Evolutionary conservation across 1,140 invertebrate genomes (phyloP).

Genomic region (Achatina immaculata): DNA sequence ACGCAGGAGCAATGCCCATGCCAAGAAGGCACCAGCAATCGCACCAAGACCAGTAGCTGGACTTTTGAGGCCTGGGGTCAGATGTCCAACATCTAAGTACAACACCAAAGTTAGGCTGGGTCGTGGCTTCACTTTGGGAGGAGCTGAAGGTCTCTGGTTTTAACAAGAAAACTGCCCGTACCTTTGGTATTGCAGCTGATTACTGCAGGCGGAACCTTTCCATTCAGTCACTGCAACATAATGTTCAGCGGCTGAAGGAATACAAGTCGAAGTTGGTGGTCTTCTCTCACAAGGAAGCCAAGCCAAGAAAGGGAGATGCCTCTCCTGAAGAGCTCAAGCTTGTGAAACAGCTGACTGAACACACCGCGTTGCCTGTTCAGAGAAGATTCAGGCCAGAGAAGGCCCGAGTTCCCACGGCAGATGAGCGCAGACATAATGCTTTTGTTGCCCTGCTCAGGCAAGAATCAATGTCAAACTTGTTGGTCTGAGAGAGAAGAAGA

Average conservation of each 20-base stretch:
- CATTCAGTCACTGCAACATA: conserved; percentile 92
- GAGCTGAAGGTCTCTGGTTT: conserved; percentile 91
- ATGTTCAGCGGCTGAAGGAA: conserved; percentile 96
- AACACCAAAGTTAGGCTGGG: conserved; percentile 89
- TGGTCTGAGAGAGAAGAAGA: conserved; percentile 92
- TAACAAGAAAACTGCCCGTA: conserved; percentile 84
- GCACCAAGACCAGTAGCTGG: conserved; percentile 92
- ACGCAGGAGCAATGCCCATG: conserved; percentile 85
- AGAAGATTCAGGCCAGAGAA: conserved; percentile 77
- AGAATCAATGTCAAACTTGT: conserved; percentile 89
- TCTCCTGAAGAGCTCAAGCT: conserved; percentile 92
- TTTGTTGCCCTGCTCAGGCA: conserved; percentile 86
- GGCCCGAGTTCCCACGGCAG: conserved; percentile 87
- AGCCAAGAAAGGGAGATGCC: conserved; percentile 95
- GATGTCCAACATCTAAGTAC: conserved; percentile 90
- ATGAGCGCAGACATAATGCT: conserved; percentile 92
- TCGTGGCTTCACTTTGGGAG: conserved; percentile 94
- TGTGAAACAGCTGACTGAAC: conserved; percentile 88
- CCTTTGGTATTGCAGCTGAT: conserved; percentile 96
- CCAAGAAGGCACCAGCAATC: conserved; percentile 91
- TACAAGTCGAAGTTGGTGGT: conserved; percentile 95
- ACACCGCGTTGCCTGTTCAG: conserved; percentile 83
- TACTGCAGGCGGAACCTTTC: conserved; percentile 94
- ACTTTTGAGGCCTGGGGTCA: conserved; percentile 89
- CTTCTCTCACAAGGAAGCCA: conserved; percentile 89